phyloP scores from a whole-genome alignment of 2,113 vertebrate genomes.

The Alligator mississippiensis region DNA sequence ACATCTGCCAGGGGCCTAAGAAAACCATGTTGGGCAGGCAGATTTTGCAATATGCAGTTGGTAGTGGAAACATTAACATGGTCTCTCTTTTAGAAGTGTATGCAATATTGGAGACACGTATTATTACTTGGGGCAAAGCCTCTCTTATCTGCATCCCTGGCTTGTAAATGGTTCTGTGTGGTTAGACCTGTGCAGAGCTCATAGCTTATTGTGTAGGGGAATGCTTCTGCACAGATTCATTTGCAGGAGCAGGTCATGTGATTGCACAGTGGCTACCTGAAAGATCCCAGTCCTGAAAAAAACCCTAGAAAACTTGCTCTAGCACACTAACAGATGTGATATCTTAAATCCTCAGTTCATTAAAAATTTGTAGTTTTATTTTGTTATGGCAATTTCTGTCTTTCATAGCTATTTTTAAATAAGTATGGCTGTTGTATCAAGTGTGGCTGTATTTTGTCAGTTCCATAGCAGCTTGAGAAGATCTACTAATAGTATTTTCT shows the following conservation, averaged over 20 bases:
- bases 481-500: background rate
- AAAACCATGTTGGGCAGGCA: accelerated
- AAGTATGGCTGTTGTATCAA: slow-evolving; percentile 35
- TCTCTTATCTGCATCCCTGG: background rate
- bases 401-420: slow-evolving; percentile 27
- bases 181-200: background rate
- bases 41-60: background rate
- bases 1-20: background rate
- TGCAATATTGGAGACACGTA: background rate
- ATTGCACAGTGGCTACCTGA: accelerated
- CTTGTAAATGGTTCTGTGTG: background rate
- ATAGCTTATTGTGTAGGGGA: background rate
- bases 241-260: background rate
- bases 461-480: slow-evolving; percentile 19
- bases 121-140: background rate
- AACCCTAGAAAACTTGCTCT: background rate
- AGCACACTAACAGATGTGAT: background rate
- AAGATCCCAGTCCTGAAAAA: background rate
- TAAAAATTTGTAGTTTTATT: background rate
- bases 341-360: background rate
- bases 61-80: accelerated
- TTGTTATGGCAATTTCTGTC: background rate
- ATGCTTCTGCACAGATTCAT: accelerated
- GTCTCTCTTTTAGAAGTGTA: background rate
- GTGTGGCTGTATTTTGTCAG: slow-evolving; percentile 24